A percentile compares a stretch with the other conserved stretches of the same genome.
Conservation (phyloP, 2,888 invertebrate species). For the Hirtodrosophila duncani region DNA sequence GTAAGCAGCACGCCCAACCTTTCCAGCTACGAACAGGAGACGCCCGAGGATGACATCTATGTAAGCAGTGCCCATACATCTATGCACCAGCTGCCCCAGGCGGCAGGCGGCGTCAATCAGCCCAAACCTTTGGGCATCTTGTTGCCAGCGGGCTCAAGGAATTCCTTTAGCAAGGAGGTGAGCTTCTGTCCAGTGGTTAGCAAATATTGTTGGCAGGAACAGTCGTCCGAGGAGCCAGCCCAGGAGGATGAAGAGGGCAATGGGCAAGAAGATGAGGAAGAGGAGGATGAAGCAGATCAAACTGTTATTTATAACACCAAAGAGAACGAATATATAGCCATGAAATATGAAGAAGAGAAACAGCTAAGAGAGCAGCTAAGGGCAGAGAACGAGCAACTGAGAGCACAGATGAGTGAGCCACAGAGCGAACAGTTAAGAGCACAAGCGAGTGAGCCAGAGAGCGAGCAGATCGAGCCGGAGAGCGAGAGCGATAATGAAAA, state of each 20-base stretch:
- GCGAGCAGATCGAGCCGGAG: conserved; percentile 27
- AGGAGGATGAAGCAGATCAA: conserved; percentile 65
- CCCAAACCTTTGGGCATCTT: conserved; percentile 78
- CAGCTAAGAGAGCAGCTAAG: conserved; percentile 28
- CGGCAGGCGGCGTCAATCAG: conserved; percentile 69
- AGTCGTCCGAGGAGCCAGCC: conserved; percentile 79
- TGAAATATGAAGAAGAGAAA: conserved; percentile 46
- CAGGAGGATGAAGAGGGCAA: conserved; percentile 35
- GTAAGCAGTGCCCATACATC: conserved; percentile 82
- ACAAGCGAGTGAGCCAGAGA: conserved; percentile 27
- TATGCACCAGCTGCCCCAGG: conserved; percentile 79
- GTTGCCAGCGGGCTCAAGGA: conserved; percentile 71
- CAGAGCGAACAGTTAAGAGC: conserved; percentile 9
- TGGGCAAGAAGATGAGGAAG: conserved; percentile 33
- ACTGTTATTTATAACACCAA: conserved; percentile 72
- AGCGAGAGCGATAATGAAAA: conserved; percentile 42
- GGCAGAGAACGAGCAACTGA: conserved; percentile 12
- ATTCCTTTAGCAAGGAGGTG: conserved; percentile 81
- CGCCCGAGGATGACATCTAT: conserved; percentile 79
- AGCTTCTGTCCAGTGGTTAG: conserved; percentile 89
- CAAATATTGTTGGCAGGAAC: conserved; percentile 88
- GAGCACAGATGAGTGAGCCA: not conserved
- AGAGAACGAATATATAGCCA: conserved; percentile 72
- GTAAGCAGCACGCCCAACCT: conserved; percentile 83
- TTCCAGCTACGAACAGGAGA: conserved; percentile 74